Evolutionary conservation across 2,797 vertebrate species (phyloP).

Genomic region (Parotocinclus haroldoi): DNA sequence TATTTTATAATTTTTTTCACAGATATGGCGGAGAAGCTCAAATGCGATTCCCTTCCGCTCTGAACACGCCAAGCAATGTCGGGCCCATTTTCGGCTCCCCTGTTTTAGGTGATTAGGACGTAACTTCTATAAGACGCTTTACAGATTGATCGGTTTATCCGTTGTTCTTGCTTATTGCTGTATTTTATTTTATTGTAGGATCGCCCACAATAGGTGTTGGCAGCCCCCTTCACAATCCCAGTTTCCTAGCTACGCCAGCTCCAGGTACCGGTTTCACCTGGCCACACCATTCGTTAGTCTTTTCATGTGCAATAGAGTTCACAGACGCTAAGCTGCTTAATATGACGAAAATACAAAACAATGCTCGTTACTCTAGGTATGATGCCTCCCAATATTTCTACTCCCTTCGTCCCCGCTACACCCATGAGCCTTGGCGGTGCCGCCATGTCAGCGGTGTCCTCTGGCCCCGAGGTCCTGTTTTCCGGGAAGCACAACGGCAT

Average conservation of each 20-base stretch:
- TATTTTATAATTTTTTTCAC: too few species aligned
- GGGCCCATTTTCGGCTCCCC: constrained; percentile 84
- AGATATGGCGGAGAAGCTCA: constrained; percentile 97
- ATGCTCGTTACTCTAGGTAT: constrained; percentile 51
- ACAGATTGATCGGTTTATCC: too few species aligned
- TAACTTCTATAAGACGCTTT: too few species aligned
- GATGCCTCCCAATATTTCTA: constrained; percentile 67
- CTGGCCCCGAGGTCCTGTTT: constrained; percentile 90
- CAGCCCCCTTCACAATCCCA: constrained; percentile 62
- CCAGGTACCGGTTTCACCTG: constrained; percentile 62
- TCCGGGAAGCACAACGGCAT: constrained; percentile 96
- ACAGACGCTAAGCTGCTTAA: too few species aligned
- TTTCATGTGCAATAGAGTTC: too few species aligned
- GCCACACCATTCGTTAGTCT: too few species aligned
- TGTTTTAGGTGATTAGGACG: constrained; percentile 60
- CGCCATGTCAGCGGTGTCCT: constrained; percentile 71
- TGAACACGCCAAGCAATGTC: constrained; percentile 78
- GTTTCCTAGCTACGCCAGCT: constrained; percentile 67
- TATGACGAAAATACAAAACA: too few species aligned
- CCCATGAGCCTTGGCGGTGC: constrained; percentile 56
- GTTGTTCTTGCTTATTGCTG: neutral
- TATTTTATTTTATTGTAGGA: constrained; percentile 57
- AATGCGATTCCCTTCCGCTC: constrained; percentile 85
- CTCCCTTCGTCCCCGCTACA: constrained; percentile 66
- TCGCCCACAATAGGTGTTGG: constrained; percentile 63